These are phyloP conservation scores for Adelphocoris suturalis DNA, from an alignment of 2,888 invertebrate species.

Conservation along the genomic window DNA sequence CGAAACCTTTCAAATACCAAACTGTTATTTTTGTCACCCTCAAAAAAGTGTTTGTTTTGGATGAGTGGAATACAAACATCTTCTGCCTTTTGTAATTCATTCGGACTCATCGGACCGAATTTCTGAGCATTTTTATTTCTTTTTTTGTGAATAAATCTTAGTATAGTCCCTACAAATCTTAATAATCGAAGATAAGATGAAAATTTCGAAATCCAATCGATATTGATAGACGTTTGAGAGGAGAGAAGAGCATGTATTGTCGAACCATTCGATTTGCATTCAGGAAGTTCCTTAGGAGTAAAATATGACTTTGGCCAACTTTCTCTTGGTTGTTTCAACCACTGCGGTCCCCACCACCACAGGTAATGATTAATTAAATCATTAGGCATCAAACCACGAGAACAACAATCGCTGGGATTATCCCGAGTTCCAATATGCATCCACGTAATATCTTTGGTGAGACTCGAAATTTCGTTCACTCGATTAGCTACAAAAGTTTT, in stretches of 20 bases:
- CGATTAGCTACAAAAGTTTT: slow-evolving; percentile 23
- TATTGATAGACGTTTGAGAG: background rate
- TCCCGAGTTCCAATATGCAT: slow-evolving; percentile 72
- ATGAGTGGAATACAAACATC: background rate
- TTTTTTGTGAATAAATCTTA: background rate
- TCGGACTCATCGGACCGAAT: background rate
- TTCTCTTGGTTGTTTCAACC: background rate
- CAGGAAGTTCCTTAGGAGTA: background rate
- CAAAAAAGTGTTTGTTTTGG: background rate
- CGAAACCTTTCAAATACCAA: slow-evolving; percentile 15
- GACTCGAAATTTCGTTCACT: slow-evolving; percentile 41
- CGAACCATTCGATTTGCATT: background rate
- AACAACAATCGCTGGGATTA: slow-evolving; percentile 75
- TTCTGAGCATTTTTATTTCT: background rate
- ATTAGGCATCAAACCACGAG: background rate
- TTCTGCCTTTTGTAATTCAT: background rate
- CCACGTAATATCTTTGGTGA: slow-evolving; percentile 1
- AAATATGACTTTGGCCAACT: background rate
- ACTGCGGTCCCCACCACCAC: background rate
- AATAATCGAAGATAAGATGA: background rate
- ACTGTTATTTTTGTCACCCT: slow-evolving; percentile 10
- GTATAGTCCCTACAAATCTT: background rate
- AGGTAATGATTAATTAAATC: background rate
- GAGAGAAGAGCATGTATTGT: no score
- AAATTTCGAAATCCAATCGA: background rate